Conservation (phyloP, 2,113 vertebrate genomes). For the Thalassoma bifasciatum region DNA sequence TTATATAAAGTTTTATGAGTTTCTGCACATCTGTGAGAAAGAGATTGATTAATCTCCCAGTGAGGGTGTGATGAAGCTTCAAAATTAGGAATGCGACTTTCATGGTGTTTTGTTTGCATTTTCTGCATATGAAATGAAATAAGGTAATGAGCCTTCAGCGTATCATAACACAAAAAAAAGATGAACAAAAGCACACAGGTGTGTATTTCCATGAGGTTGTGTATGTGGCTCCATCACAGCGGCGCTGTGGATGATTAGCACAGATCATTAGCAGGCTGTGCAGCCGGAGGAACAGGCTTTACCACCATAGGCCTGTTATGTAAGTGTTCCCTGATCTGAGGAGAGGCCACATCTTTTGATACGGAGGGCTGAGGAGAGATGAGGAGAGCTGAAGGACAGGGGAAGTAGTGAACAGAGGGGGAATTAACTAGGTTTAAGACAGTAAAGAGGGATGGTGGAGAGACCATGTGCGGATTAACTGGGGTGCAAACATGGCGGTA, state of each 20-base stretch:
- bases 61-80: neutral
- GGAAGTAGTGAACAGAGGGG: neutral
- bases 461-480: neutral
- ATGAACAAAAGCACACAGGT: constrained; percentile 37
- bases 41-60: neutral
- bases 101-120: neutral
- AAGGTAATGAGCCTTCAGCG: neutral
- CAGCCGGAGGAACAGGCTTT: constrained; percentile 62
- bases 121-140: neutral
- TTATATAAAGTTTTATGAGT: neutral
- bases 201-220: constrained; percentile 22
- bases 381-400: constrained; percentile 8
- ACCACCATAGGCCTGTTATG: constrained; percentile 62
- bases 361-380: constrained; percentile 15
- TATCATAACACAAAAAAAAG: neutral
- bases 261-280: constrained; percentile 55
- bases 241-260: constrained; percentile 58
- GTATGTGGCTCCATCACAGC: constrained; percentile 29
- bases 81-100: constrained; percentile 6
- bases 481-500: neutral
- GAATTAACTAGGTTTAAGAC: neutral
- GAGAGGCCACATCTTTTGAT: constrained; percentile 47
- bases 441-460: neutral
- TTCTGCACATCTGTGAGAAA: no score
- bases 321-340: constrained; percentile 67